A percentile compares a stretch with the other conserved stretches of the same genome.
Conservation (phyloP, 2,888 invertebrate species). For the Prosapia bicincta region DNA sequence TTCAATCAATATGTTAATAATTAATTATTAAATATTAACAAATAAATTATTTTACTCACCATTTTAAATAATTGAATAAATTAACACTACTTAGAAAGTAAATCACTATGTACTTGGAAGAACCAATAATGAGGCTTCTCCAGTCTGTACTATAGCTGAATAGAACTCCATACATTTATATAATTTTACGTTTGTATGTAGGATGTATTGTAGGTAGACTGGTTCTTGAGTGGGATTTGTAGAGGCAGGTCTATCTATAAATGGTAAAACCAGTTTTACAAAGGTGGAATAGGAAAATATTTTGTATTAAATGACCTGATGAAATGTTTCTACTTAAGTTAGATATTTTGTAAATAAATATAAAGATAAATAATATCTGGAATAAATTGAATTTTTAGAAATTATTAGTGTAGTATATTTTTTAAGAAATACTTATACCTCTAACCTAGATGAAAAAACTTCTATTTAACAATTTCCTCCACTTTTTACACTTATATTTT, state of each 20-base stretch:
- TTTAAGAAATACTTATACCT: too few species aligned
- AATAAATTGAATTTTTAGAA: too few species aligned
- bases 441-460: too few species aligned
- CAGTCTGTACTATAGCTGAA: neutral
- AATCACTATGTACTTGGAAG: neutral
- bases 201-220: neutral
- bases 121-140: neutral
- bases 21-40: too few species aligned
- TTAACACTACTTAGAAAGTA: neutral
- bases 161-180: neutral
- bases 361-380: too few species aligned
- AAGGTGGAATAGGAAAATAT: neutral
- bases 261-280: neutral
- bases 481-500: too few species aligned
- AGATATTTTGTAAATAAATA: too few species aligned
- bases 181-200: neutral
- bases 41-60: neutral
- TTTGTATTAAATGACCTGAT: too few species aligned
- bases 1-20: too few species aligned
- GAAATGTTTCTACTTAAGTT: too few species aligned
- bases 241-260: neutral
- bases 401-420: too few species aligned
- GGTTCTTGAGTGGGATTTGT: neutral
- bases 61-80: neutral
- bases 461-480: too few species aligned